phyloP scores from a whole-genome alignment of 2,888 invertebrate species.

The Drosophila percnosoma region DNA sequence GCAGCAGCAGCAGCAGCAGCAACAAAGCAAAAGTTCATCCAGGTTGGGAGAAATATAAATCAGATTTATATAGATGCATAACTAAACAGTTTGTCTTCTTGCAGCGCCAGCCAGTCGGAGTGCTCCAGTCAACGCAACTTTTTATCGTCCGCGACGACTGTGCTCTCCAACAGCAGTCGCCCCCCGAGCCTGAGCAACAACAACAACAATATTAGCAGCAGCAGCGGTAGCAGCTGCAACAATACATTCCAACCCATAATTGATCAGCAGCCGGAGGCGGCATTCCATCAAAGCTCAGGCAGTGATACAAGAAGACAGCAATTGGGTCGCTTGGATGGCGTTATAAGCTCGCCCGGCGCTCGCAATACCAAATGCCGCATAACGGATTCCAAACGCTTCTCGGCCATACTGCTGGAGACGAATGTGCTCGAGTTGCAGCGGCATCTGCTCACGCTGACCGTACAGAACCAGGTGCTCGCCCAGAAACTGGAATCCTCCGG shows the following conservation, averaged over 20 bases:
- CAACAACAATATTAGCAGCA: constrained; percentile 32
- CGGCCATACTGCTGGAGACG: constrained; percentile 93
- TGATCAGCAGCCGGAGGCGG: constrained; percentile 62
- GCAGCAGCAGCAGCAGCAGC: constrained; percentile 50
- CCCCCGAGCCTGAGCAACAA: constrained; percentile 48
- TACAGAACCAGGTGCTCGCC: constrained; percentile 92
- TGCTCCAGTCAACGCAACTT: constrained; percentile 83
- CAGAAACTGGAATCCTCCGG: constrained; percentile 89
- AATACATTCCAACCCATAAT: constrained; percentile 5
- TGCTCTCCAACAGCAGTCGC: constrained; percentile 78
- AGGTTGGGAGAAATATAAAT: constrained; percentile 55
- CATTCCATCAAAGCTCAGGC: constrained; percentile 83
- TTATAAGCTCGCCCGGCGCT: constrained; percentile 87
- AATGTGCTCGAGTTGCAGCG: constrained; percentile 93
- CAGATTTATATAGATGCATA: not conserved
- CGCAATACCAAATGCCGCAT: constrained; percentile 88
- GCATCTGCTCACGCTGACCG: constrained; percentile 92
- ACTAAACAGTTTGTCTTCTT: not conserved
- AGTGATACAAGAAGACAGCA: constrained; percentile 74
- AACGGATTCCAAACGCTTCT: constrained; percentile 91
- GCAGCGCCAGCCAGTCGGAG: constrained; percentile 80
- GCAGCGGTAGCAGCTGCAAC: constrained; percentile 62
- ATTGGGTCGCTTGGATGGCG: constrained; percentile 89
- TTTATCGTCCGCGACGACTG: constrained; percentile 82
- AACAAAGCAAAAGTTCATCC: constrained; percentile 83